Evolutionary conservation across 2,888 invertebrate genomes (phyloP).

Genomic region (Chymomyza fuscimana): DNA sequence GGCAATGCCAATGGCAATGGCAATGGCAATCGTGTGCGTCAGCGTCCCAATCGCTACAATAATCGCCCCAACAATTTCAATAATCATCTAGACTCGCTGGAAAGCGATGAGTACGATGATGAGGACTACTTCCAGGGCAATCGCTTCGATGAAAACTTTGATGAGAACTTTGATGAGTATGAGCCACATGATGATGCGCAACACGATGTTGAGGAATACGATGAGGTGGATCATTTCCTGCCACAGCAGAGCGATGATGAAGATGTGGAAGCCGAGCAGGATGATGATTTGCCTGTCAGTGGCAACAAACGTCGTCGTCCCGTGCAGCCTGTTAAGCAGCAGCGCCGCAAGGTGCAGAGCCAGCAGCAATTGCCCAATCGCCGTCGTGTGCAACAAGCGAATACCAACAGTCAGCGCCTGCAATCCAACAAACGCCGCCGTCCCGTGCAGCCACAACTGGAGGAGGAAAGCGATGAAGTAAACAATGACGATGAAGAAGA

Average conservation of each 20-base stretch:
- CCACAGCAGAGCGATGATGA: conserved; percentile 47
- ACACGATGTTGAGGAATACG: conserved; percentile 37
- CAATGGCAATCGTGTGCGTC: conserved; percentile 42
- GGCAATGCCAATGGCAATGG: conserved; percentile 40
- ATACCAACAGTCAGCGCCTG: conserved; percentile 1
- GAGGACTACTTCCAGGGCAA: conserved; percentile 47
- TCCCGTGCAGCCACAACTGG: conserved; percentile 29
- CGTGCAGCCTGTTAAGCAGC: conserved; percentile 8
- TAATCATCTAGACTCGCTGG: conserved; percentile 49
- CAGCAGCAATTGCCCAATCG: conserved; percentile 10
- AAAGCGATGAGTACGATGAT: conserved; percentile 61
- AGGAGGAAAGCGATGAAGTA: conserved; percentile 43
- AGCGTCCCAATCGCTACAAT: conserved; percentile 62
- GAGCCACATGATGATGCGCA: conserved; percentile 30
- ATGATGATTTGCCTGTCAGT: not conserved
- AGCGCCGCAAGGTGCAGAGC: conserved; percentile 18
- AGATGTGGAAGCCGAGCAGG: conserved; percentile 12
- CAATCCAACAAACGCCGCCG: conserved; percentile 32
- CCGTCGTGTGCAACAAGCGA: conserved; percentile 23
- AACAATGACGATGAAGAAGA: conserved; percentile 40
- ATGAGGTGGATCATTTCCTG: conserved; percentile 20
- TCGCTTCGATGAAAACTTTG: conserved; percentile 34
- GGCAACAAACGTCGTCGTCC: conserved; percentile 39
- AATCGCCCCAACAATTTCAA: conserved; percentile 39
- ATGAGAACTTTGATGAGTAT: conserved; percentile 53